Conservation (phyloP, 2,113 vertebrate genomes). For the Falco punctatus region DNA sequence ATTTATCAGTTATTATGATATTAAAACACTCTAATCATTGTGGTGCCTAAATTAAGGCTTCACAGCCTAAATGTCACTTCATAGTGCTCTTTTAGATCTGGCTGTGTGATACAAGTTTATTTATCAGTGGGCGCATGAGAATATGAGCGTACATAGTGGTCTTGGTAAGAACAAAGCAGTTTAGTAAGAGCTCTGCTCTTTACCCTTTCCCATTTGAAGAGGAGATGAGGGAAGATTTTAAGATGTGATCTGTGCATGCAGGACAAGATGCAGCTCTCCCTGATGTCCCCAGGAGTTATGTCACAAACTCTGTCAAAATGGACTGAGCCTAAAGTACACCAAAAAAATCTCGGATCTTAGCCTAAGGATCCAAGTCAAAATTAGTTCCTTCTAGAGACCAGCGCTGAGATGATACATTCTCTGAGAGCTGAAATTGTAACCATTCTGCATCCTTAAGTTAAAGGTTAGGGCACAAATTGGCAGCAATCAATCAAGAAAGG, state of each 20-base stretch:
- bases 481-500: neutral
- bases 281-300: neutral
- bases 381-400: neutral
- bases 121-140: neutral
- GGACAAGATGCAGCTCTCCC: neutral
- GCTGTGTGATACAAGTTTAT: slow-evolving; percentile 60
- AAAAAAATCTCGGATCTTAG: neutral
- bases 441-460: neutral
- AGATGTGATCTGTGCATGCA: neutral
- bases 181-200: neutral
- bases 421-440: neutral
- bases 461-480: neutral
- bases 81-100: slow-evolving; percentile 60
- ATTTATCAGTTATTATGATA: slow-evolving; percentile 83
- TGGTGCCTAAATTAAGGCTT: slow-evolving; percentile 76
- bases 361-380: neutral
- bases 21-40: slow-evolving; percentile 78
- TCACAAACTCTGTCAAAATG: neutral
- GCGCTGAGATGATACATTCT: neutral
- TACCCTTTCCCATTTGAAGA: neutral
- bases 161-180: neutral
- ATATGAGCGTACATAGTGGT: neutral
- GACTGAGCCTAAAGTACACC: neutral
- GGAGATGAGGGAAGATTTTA: neutral
- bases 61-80: slow-evolving; percentile 71